A percentile compares a stretch with the other conserved stretches of the same genome.
These are phyloP conservation scores for Druon quercuslanigerum DNA, from an alignment of 1,140 invertebrate species.

Conservation along the genomic window DNA sequence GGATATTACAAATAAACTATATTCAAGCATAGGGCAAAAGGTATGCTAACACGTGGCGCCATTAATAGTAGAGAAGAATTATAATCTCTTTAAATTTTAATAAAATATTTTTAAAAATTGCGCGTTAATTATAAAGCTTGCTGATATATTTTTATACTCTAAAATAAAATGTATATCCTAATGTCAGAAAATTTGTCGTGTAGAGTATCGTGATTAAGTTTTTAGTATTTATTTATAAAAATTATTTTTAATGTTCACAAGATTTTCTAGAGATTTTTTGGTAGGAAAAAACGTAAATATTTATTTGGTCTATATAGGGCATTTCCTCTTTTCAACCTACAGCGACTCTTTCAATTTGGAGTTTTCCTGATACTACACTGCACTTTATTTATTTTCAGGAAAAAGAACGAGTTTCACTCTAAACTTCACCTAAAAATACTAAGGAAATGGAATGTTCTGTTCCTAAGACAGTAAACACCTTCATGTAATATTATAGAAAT, in stretches of 20 bases:
- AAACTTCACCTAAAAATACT: slow-evolving; percentile 21
- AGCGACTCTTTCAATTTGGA: slow-evolving; percentile 2
- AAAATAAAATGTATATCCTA: not conserved
- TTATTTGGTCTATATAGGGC: too few species aligned
- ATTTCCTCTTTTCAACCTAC: not conserved
- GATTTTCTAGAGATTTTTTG: too few species aligned
- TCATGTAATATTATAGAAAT: slow-evolving; percentile 1
- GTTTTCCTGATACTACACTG: not conserved
- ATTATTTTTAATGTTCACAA: too few species aligned
- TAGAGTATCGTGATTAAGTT: slow-evolving; percentile 7
- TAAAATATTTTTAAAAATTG: too few species aligned
- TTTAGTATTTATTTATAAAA: not conserved
- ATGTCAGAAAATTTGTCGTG: not conserved
- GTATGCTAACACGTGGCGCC: not conserved
- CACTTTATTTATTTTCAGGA: slow-evolving; percentile 15
- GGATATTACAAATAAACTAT: slow-evolving; percentile 19
- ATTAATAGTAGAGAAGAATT: too few species aligned
- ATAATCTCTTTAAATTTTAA: too few species aligned
- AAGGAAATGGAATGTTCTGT: not conserved
- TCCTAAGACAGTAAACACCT: slow-evolving; percentile 10
- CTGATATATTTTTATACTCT: too few species aligned
- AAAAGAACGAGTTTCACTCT: slow-evolving; percentile 1
- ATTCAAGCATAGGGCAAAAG: slow-evolving; percentile 11
- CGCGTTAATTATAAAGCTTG: too few species aligned
- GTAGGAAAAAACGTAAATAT: too few species aligned